These are phyloP conservation scores for Montipora capitata DNA, from an alignment of 92 coral and sea anemone genomes.

Conservation along the genomic window DNA sequence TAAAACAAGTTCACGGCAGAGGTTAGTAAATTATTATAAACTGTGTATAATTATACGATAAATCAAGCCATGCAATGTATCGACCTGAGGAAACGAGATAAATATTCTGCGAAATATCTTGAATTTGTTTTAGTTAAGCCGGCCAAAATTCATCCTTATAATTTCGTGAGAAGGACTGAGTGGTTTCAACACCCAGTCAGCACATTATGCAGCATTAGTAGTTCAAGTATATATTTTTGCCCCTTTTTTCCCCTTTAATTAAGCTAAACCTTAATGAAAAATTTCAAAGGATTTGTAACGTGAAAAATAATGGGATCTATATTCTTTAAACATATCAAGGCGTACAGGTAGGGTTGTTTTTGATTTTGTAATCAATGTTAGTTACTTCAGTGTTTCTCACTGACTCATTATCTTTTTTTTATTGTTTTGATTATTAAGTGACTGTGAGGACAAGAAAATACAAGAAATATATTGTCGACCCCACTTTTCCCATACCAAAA, in stretches of 20 bases:
- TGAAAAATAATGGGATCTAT: background rate
- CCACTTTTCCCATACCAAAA: conserved; percentile 30
- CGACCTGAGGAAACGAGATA: background rate
- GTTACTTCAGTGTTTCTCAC: background rate
- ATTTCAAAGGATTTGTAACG: background rate
- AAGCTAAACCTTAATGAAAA: background rate
- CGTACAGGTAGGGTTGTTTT: background rate
- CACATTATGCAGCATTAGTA: background rate
- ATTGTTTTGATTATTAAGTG: background rate
- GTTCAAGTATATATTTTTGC: background rate
- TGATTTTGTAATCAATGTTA: background rate
- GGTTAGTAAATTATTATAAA: background rate
- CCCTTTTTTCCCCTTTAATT: background rate
- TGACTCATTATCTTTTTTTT: background rate
- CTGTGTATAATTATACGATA: background rate
- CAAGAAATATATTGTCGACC: conserved; percentile 23
- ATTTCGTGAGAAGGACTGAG: background rate
- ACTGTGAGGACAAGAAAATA: conserved; percentile 25
- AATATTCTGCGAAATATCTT: no score
- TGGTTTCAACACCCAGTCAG: background rate
- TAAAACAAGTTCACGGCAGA: background rate
- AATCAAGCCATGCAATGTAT: background rate
- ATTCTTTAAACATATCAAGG: background rate
- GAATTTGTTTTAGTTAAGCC: background rate
- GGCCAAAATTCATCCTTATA: background rate